These are phyloP conservation scores for Lithobates sylvaticus DNA, from an alignment of 2,797 vertebrate species.

Conservation along the genomic window DNA sequence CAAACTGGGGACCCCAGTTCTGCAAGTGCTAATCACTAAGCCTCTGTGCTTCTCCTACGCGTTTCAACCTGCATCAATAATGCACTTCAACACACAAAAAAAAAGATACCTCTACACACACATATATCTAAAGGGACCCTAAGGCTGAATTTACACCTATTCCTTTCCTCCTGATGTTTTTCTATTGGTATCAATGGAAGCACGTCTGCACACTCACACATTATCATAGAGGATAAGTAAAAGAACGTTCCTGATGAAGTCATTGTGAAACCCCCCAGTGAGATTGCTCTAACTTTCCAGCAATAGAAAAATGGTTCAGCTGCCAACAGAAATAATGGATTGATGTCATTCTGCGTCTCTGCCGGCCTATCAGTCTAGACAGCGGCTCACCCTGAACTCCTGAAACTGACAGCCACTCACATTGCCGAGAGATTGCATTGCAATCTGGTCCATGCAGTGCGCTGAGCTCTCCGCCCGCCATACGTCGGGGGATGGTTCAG, in stretches of 20 bases:
- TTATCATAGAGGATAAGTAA: background rate
- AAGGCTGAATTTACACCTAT: too few relatives aligned
- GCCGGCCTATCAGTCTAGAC: conserved; percentile 32
- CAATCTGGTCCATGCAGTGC: background rate
- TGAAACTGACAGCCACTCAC: background rate
- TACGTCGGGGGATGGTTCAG: background rate
- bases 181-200: too few relatives aligned
- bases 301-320: conserved; percentile 18
- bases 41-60: too few relatives aligned
- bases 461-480: background rate
- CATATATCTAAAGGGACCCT: too few relatives aligned
- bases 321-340: conserved; percentile 38
- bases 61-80: too few relatives aligned
- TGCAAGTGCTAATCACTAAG: too few relatives aligned
- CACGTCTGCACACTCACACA: background rate
- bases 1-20: too few relatives aligned
- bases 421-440: background rate
- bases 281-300: conserved; percentile 30
- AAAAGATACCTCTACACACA: too few relatives aligned
- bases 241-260: conserved; percentile 27
- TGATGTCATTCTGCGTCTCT: conserved; percentile 32
- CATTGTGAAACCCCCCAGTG: conserved; percentile 23
- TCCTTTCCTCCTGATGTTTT: too few relatives aligned
- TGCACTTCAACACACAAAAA: too few relatives aligned
- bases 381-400: background rate